Percentiles rank a stretch among this genome's conserved stretches.
Conservation (phyloP, 2,888 invertebrate species). For the Lycophotia porphyrea region DNA sequence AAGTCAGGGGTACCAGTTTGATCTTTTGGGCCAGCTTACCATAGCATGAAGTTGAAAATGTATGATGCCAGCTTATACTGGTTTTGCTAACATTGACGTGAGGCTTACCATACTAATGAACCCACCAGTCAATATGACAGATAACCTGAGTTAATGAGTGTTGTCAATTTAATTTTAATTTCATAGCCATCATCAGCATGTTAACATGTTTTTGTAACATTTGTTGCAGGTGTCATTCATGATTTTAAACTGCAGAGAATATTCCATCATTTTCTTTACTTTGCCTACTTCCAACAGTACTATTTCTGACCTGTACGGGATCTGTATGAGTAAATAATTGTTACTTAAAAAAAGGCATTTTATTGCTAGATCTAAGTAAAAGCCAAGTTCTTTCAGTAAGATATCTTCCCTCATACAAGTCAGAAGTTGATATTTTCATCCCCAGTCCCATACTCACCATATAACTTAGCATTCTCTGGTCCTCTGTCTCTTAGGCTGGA, state of each 20-base stretch:
- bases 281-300: background rate
- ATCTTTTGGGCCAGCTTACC: background rate
- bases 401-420: slow-evolving; percentile 18
- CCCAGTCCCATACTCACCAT: slow-evolving; percentile 91
- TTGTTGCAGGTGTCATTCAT: background rate
- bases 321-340: slow-evolving; percentile 5
- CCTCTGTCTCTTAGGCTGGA: slow-evolving; percentile 95
- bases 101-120: background rate
- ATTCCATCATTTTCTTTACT: background rate
- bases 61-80: background rate
- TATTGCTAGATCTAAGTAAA: slow-evolving; percentile 1
- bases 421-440: slow-evolving; percentile 21
- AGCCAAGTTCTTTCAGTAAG: slow-evolving; percentile 8
- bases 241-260: slow-evolving; percentile 5
- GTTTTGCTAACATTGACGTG: background rate
- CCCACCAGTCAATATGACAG: background rate
- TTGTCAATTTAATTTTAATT: background rate
- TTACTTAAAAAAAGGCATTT: background rate
- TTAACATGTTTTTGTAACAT: slow-evolving; percentile 29
- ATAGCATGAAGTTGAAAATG: background rate
- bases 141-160: background rate
- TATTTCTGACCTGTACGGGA: slow-evolving; percentile 16
- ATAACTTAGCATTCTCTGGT: slow-evolving; percentile 95
- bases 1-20: background rate
- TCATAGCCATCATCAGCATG: slow-evolving; percentile 36